Evolutionary conservation across 2,797 vertebrate genomes (phyloP).

Genomic region (Syncerus caffer): DNA sequence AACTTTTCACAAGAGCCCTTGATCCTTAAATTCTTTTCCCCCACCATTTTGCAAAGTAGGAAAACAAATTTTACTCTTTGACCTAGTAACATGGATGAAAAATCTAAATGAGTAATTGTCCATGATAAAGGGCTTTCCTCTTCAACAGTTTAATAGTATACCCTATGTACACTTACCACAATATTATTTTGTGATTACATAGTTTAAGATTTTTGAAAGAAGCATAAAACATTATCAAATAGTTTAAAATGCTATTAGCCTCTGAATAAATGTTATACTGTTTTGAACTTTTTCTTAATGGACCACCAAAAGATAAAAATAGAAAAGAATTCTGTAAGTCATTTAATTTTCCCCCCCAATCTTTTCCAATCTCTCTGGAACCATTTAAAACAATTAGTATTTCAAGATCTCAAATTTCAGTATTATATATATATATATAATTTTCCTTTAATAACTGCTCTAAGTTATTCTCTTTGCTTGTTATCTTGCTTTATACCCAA

Average conservation of each 20-base stretch:
- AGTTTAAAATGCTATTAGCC: not conserved
- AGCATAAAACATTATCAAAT: not conserved
- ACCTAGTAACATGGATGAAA: not conserved
- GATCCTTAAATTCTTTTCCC: not conserved
- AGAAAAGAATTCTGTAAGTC: constrained; percentile 11
- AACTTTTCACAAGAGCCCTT: constrained; percentile 34
- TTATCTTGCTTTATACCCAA: not conserved
- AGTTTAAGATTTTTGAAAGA: constrained; percentile 14
- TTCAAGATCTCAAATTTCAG: constrained; percentile 27
- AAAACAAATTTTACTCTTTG: constrained; percentile 33
- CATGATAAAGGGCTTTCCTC: not conserved
- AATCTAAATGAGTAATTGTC: constrained; percentile 29
- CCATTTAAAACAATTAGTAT: constrained; percentile 12
- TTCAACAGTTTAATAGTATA: not conserved
- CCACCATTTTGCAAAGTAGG: constrained; percentile 2
- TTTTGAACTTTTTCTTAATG: not conserved
- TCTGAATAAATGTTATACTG: not conserved
- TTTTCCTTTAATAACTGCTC: not conserved
- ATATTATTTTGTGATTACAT: not conserved
- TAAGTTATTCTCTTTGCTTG: not conserved
- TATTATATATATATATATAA: not conserved
- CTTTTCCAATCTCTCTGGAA: not conserved
- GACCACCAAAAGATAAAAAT: not conserved
- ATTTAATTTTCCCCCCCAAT: not conserved
- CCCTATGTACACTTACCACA: not conserved